Conservation (phyloP, 2,113 vertebrate genomes). For the Cryptoleucopteryx plumbea region DNA sequence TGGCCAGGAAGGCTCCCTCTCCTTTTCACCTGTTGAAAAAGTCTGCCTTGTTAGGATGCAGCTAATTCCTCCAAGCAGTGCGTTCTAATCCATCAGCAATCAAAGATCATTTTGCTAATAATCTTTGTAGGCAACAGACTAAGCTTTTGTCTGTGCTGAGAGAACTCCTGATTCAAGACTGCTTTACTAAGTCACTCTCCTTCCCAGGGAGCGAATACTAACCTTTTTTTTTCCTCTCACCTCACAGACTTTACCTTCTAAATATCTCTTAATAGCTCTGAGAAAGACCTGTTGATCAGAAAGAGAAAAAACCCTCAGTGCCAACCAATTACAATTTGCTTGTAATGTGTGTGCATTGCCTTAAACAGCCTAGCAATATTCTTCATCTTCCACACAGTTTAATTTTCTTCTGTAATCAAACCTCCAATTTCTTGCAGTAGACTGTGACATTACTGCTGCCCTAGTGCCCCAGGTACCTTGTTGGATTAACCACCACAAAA, state of each 20-base stretch:
- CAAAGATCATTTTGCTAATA: not conserved
- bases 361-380: not conserved
- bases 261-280: not conserved
- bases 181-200: not conserved
- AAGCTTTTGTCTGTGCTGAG: not conserved
- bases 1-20: not conserved
- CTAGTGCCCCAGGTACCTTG: not conserved
- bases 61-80: not conserved
- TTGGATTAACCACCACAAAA: not conserved
- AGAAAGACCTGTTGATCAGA: not conserved
- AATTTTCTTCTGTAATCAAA: not conserved
- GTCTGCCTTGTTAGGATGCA: not conserved
- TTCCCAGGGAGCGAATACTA: not conserved
- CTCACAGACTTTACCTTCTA: not conserved
- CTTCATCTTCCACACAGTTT: not conserved
- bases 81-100: not conserved
- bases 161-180: not conserved
- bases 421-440: not conserved
- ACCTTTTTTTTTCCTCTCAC: not conserved
- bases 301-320: not conserved
- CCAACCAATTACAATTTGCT: not conserved
- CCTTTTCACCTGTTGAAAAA: not conserved
- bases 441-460: not conserved
- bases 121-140: not conserved
- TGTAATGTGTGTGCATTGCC: not conserved